Base-by-base conservation (phyloP, 1,140 invertebrate species). In the Leptopilina clavipes region DNA sequence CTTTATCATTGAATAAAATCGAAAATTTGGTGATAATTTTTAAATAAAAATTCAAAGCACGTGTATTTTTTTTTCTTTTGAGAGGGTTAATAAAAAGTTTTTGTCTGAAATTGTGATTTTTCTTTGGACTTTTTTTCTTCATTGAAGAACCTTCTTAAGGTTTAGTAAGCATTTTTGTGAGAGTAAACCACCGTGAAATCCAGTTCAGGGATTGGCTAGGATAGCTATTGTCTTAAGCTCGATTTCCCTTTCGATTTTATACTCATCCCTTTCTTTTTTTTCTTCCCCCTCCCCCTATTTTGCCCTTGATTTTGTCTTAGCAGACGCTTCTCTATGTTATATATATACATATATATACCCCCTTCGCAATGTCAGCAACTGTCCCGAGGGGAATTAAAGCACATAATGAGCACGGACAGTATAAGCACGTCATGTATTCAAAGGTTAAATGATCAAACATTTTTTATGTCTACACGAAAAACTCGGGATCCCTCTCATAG, bases 351-450 rank as follows among this genome's bases (percentile, higher is more conserved):
- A n/a, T 22, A 31, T 14, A 11, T 18, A 56, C 73, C 56, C 25
- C 73, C 73, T 59, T 19, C 73, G n/a, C 48, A 19, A 73, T 54
- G 72, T 65, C 59, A 65, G 59, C 59, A 65, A 65, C 59, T 65
- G 59, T 65, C 59, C 59, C 59, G 59, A 65, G 59, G 59, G 59
- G 59, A 65, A 65, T 65, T 65, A 65, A 65, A 65, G 59, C 14
- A 65, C 19, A 65, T 65, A 65, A 65, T 65, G 59, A 65, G 59
- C 48, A 65, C 25, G 59, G 25, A 12, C 56, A 31, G 19, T 22
- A 40, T 40, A 25, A 59, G 56, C 22, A 25, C 59, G 59, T 31
- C 56, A 37, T 65, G 25, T 31, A 25, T 31, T 65, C 59, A 65
- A 65, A 65, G 59, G 59, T 65, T 65, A 65, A 65, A 65, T 65